Base-by-base conservation (phyloP, 1,140 invertebrate genomes). In the Varroa destructor region DNA sequence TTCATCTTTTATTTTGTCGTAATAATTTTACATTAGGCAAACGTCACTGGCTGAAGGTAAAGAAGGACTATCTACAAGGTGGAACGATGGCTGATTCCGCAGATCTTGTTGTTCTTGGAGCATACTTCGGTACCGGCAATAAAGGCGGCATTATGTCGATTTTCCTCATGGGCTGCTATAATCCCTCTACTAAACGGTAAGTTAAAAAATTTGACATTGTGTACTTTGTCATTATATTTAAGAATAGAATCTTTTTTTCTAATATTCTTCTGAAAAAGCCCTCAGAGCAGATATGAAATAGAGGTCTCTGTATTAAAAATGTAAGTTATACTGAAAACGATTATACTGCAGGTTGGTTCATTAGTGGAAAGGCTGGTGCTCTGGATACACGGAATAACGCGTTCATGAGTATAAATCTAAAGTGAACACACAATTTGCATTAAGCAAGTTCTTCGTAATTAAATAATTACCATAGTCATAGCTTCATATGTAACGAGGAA, bases 61-160 rank as follows among this genome's bases (percentile, higher is more conserved):
- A 96, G 79, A 94, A 93, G 79, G 92, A 95, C 79, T 95, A 96
- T 79, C 81, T 95, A 25, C 87, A 87, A 78, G 87, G 86, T 73
- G 92, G 91, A 46, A 87, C 87, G n/a, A 94, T 95, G 89, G 91
- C 92, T 1, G 93, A 96, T 80, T 87, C 86, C 12, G 91, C 91
- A 72, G 93, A 95, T 84, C 84, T 96, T 74, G 87, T 94, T 8
- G 91, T 95, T 43, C 80, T 95, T 55, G 92, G 93, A 25, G 91
- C 90, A 43, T 95, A 91, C 87, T 95, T 88, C 81, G 92, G 92
- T 75, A 91, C 90, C 40, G 92, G 91, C 1, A 88, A 89, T 76
- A 94, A 93, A 84, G 91, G 91, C 73, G 91, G 91, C 1, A 88
- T 93, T 80, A 88, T 92, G 84, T 94, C 91, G 14, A 85, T 93